Conservation (phyloP, 2,888 invertebrate genomes). For the Dorcus parallelipipedus region DNA sequence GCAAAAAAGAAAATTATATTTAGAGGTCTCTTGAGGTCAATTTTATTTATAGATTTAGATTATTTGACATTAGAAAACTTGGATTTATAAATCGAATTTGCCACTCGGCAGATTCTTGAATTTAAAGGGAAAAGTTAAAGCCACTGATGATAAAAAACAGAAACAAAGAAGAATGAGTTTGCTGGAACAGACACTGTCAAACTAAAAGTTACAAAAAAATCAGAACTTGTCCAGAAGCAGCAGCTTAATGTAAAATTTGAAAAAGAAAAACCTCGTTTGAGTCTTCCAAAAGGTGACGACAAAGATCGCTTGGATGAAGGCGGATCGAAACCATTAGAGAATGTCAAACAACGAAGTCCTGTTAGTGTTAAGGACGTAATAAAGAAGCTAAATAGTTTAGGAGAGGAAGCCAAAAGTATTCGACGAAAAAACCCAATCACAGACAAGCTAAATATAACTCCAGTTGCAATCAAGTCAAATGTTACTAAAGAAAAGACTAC, state of each 20-base stretch:
- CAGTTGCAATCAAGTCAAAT: neutral
- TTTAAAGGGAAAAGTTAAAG: neutral
- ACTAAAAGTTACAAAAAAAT: neutral
- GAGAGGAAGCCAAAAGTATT: neutral
- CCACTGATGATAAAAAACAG: neutral
- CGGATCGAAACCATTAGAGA: neutral
- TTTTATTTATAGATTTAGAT: too few relatives aligned
- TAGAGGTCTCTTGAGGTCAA: too few relatives aligned
- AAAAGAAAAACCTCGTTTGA: too few relatives aligned
- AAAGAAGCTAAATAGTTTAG: conserved; percentile 32
- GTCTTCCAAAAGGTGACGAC: too few relatives aligned
- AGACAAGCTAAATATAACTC: neutral
- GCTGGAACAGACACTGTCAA: neutral
- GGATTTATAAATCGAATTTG: conserved; percentile 33
- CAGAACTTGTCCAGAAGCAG: too few relatives aligned
- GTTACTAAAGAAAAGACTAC: neutral
- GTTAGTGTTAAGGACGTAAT: conserved; percentile 39
- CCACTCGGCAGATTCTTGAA: neutral
- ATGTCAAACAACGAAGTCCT: neutral
- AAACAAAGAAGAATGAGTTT: neutral
- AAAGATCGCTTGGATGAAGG: neutral
- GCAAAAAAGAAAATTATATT: too few relatives aligned
- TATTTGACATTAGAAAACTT: neutral
- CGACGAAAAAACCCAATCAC: too few relatives aligned
- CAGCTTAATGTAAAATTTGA: too few relatives aligned